Evolutionary conservation across 1,140 invertebrate genomes (phyloP), one percentile per base, ranked within the genome.

Genomic region (Drosophila paulistorum): DNA sequence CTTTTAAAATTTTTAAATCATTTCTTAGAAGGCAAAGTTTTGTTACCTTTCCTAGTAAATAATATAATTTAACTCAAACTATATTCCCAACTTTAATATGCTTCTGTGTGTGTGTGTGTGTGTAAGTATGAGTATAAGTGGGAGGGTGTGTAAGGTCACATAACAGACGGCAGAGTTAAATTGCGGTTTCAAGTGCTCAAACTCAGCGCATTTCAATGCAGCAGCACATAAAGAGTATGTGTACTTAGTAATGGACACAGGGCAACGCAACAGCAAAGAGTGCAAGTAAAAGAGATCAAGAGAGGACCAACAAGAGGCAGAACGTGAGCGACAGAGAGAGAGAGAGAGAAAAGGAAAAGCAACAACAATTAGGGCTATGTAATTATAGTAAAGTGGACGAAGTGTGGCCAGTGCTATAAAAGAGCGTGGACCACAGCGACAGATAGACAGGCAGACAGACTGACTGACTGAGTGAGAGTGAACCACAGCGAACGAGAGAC

Each of bases 321-420:
- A 51, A 4, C 3, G 20, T 4, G 45, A 11, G 45, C 2, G 17
- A 11, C 30, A 61, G n/a, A 13, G 20, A 13, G 41, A 74, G 59
- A 17, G 17, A 60, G 26, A 11, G 9, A 39, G 13, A n/a, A 14
- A 39, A n/a, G 10, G 61, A 64, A 61, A 69, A 62, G 20, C 59
- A 74, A 65, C 78, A 72, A 72, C 70, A 80, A 80, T 80, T 79
- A 79, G 66, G 45, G 72, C 59, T 48, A 74, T 79, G 67, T 80
- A 80, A 80, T 80, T 80, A 75, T 64, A 62, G 42, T 41, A 39
- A 41, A 74, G 59, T 33, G 62, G 45, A 45, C 41, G n/a, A 41
- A 17, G 39, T n/a, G 51, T 17, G 14, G 39, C 14, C n/a, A 39
- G 37, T 39, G 11, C 37, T 4, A 11, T 39, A 39, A 39, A 11